Percentiles rank a stretch among this genome's conserved stretches.
These are phyloP conservation scores for Rhopalosiphum padi DNA, from an alignment of 1,140 invertebrate species.

Conservation along the genomic window DNA sequence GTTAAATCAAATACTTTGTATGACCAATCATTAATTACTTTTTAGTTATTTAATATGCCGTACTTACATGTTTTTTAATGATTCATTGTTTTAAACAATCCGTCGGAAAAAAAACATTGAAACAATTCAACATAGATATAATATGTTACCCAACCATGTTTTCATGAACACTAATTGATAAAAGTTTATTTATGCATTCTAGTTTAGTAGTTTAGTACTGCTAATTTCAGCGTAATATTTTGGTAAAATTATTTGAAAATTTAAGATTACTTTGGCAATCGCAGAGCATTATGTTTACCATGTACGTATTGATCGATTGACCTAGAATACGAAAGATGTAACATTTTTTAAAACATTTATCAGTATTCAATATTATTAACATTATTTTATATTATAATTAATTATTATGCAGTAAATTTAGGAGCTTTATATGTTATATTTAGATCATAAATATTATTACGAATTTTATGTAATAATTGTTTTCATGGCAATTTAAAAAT, in stretches of 20 bases:
- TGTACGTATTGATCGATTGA: slow-evolving; percentile 8
- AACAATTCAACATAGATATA: neutral
- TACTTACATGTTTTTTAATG: neutral
- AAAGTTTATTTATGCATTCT: neutral
- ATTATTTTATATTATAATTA: neutral
- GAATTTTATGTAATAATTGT: neutral
- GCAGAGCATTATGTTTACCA: neutral
- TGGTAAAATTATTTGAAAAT: neutral
- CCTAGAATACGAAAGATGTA: neutral
- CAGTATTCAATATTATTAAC: neutral
- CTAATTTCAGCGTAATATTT: neutral
- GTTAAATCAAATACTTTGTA: too few species aligned
- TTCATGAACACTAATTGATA: neutral
- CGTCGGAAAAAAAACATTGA: too few species aligned
- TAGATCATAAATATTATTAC: neutral
- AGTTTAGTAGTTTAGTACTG: neutral
- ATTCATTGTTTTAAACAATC: neutral
- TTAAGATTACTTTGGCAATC: neutral
- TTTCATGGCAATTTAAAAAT: neutral
- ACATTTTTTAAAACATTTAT: neutral
- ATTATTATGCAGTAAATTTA: neutral
- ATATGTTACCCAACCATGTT: neutral
- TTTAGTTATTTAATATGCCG: neutral
- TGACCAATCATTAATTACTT: neutral
- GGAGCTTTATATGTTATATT: neutral